These are phyloP conservation scores for Agriopis aurantiaria DNA, from an alignment of 2,888 invertebrate species.

Conservation along the genomic window DNA sequence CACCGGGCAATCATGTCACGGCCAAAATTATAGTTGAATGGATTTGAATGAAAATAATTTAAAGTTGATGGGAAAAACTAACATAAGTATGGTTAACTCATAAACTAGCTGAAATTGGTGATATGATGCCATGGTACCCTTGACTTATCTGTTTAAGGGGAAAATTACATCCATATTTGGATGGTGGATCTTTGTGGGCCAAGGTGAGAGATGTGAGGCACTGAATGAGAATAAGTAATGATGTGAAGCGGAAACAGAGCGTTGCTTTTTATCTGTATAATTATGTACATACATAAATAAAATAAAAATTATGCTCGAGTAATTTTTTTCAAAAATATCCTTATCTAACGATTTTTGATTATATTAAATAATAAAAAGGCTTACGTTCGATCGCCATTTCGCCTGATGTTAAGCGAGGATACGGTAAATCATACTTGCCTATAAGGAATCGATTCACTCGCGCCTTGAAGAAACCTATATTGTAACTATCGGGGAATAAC, in stretches of 20 bases:
- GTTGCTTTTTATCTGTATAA: neutral
- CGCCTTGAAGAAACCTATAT: too few species aligned
- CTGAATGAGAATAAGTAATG: neutral
- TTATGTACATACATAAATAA: too few species aligned
- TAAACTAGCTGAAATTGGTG: slow-evolving; percentile 34
- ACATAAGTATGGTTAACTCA: slow-evolving; percentile 10
- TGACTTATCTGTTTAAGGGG: slow-evolving; percentile 39
- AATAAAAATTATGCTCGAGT: too few species aligned
- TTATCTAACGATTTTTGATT: too few species aligned
- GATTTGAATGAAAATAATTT: slow-evolving; percentile 50
- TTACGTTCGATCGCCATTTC: too few species aligned
- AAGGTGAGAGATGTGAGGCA: slow-evolving; percentile 29
- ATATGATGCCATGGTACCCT: slow-evolving; percentile 45
- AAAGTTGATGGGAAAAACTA: slow-evolving; percentile 46
- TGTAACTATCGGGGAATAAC: too few species aligned
- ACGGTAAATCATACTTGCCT: too few species aligned
- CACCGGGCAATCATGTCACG: slow-evolving; percentile 65
- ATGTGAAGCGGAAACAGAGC: neutral
- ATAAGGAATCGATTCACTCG: too few species aligned
- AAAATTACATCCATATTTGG: slow-evolving; percentile 37
- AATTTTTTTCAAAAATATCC: too few species aligned
- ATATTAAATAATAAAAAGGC: too few species aligned
- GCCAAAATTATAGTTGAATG: slow-evolving; percentile 52
- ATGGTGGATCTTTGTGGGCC: slow-evolving; percentile 37
- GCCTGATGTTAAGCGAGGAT: too few species aligned